phyloP scores from a whole-genome alignment of 2,888 invertebrate species.

The Cephus sareptanus region DNA sequence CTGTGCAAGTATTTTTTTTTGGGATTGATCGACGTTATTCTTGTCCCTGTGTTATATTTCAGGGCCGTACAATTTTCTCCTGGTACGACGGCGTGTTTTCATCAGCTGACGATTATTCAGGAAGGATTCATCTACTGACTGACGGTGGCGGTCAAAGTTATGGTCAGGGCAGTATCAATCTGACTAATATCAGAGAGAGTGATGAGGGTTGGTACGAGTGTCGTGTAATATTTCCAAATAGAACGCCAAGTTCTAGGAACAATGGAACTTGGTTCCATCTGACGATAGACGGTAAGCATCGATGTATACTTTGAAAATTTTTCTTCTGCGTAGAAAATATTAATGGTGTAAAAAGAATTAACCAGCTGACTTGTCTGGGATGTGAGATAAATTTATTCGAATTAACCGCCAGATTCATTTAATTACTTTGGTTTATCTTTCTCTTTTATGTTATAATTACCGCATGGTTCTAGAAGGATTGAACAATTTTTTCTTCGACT shows the following conservation, averaged over 20 bases:
- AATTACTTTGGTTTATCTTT: neutral
- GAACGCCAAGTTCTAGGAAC: conserved; percentile 84
- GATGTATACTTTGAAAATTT: neutral
- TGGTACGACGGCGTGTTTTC: conserved; percentile 81
- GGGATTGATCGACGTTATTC: neutral
- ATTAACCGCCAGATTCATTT: neutral
- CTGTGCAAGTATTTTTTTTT: neutral
- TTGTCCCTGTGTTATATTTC: conserved; percentile 45
- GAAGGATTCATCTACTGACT: conserved; percentile 77
- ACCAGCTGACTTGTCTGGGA: neutral
- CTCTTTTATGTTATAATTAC: neutral
- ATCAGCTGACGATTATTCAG: conserved; percentile 77
- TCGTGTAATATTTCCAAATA: conserved; percentile 87
- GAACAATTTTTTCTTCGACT: neutral
- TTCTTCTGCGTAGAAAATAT: neutral
- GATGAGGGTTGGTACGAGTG: conserved; percentile 95
- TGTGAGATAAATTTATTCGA: neutral
- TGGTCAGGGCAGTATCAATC: conserved; percentile 81
- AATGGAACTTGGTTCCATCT: conserved; percentile 93
- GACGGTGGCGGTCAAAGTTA: conserved; percentile 70
- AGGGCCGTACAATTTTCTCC: conserved; percentile 85
- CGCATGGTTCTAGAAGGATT: neutral
- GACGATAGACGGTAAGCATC: conserved; percentile 83
- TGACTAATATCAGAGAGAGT: conserved; percentile 86
- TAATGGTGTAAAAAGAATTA: neutral